Base-by-base conservation (phyloP, 30 jellyfish, hydroid and myxozoan species). In the Mastigias papua region DNA sequence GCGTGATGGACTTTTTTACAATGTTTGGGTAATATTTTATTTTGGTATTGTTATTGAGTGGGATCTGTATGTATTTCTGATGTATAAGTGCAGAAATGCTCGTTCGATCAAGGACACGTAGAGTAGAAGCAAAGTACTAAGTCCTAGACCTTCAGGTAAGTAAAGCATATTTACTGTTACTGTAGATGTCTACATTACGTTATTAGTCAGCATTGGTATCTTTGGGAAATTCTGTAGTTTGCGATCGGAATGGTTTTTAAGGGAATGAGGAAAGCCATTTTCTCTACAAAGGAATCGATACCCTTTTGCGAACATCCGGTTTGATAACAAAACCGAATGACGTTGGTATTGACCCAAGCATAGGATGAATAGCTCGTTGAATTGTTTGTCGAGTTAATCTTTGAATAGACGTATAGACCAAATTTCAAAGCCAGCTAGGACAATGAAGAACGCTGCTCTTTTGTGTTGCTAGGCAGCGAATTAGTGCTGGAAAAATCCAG, bases 371-470 rank as follows among this genome's bases (percentile, higher is more conserved):
- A 46, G 77, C 34, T 26, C 28, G 6, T 13, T 17, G 19, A 65
- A 22, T 65, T 65, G 77, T 65, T 65, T 65, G 77, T 46, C 77
- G 48, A 15, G 34, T 22, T 65, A 22, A 65, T 65, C 77, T 65
- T 46, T 65, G 77, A 65, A 65, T 65, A 26, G 77, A 65, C 34
- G 16, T 65, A 11, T 34, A 46, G 48, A 46, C 77, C 22, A 65
- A 65, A 35, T 21, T 17, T 32, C 32, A 46, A 34, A 11, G 34
- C 77, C 42, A 22, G 77, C 19, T 46, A 65, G 37, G 60, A 46
- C 60, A 46, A 65, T 34, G 34, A 65, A 65, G 4, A 22, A 17
- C 34, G 42, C 16, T 65, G 32, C 42, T 10, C 77, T 65, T 65
- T 11, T 32, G 46, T 65, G 77, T 65, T 65, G 77, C 77, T 26